phyloP scores from a whole-genome alignment of 2,888 invertebrate species.

The Thecophora atra region DNA sequence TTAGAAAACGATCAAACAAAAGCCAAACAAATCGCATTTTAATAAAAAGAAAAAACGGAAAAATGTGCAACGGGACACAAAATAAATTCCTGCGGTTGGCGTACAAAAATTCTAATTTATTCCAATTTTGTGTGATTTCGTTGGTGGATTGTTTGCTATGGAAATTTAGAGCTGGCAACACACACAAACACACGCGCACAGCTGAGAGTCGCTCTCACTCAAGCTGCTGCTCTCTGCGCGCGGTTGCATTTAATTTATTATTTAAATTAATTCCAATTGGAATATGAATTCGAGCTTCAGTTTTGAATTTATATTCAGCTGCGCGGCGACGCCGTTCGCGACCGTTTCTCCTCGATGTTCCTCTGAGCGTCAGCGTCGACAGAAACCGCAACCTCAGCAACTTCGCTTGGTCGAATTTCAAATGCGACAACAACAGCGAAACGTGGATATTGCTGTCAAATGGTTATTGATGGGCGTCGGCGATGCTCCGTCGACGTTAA shows the following conservation, averaged over 20 bases:
- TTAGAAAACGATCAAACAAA: not conserved
- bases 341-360: not conserved
- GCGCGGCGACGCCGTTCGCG: constrained; percentile 11
- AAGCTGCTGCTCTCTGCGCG: not conserved
- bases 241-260: constrained; percentile 30
- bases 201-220: constrained; percentile 16
- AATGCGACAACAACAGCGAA: not conserved
- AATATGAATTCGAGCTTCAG: constrained; percentile 29
- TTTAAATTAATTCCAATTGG: constrained; percentile 35
- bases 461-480: constrained; percentile 26
- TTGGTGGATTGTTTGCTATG: constrained; percentile 26
- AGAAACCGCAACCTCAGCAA: constrained; percentile 14
- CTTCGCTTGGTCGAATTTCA: constrained; percentile 16
- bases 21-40: not conserved
- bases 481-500: not conserved
- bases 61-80: not conserved
- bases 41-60: not conserved
- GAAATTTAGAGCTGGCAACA: constrained; percentile 29
- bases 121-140: constrained; percentile 25
- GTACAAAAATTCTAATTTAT: constrained; percentile 31
- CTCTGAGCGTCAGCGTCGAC: not conserved
- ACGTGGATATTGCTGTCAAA: constrained; percentile 27
- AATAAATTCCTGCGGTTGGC: not conserved
- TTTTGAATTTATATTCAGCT: constrained; percentile 11
- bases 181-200: not conserved